These are phyloP conservation scores for Punctoribates punctum DNA, from an alignment of 2,888 invertebrate genomes.

Conservation along the genomic window DNA sequence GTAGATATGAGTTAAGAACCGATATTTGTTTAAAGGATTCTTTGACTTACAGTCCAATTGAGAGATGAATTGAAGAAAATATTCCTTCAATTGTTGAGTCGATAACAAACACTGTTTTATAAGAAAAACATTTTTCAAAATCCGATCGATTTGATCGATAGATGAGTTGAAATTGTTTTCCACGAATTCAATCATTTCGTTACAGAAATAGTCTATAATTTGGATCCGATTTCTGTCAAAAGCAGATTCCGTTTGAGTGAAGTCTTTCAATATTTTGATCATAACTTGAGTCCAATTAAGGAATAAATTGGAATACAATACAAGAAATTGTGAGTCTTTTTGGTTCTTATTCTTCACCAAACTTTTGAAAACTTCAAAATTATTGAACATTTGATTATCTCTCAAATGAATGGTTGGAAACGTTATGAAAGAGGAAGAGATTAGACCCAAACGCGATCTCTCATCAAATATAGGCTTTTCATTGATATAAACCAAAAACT, in stretches of 20 bases:
- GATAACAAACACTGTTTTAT: constrained; percentile 20
- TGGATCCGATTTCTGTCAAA: not conserved
- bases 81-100: not conserved
- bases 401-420: not conserved
- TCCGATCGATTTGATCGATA: constrained; percentile 12
- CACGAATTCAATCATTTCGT: constrained; percentile 14
- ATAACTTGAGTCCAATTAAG: constrained; percentile 29
- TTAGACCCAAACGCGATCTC: constrained; percentile 10
- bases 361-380: not conserved
- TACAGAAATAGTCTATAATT: not conserved
- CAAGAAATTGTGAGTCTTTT: constrained; percentile 26
- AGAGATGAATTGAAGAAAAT: not conserved
- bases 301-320: constrained; percentile 22
- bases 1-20: not conserved
- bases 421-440: constrained; percentile 18
- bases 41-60: constrained; percentile 21
- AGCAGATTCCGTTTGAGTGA: not conserved
- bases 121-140: not conserved
- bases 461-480: constrained; percentile 1
- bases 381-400: not conserved
- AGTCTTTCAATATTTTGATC: not conserved
- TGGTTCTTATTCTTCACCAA: not conserved
- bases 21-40: constrained; percentile 14
- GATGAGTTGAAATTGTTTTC: constrained; percentile 25
- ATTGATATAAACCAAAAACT: not conserved